Evolutionary conservation across 2,113 vertebrate species (phyloP).

Genomic region (Gallinago jamesoni): DNA sequence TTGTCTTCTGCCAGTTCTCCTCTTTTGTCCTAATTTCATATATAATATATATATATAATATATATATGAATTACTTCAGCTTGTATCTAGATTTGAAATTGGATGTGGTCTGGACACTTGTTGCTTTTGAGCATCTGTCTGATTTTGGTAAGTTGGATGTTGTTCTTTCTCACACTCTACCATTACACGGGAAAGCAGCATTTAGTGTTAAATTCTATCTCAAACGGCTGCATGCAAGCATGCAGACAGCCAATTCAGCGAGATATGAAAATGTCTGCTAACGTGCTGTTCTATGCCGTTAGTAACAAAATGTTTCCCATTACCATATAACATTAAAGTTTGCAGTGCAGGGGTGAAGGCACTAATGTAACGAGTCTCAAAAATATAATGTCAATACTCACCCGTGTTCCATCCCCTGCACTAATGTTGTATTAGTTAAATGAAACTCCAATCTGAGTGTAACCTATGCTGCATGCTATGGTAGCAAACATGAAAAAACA

Average conservation of each 20-base stretch:
- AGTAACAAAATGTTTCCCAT: background rate
- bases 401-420: background rate
- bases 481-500: background rate
- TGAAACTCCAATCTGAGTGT: background rate
- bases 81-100: background rate
- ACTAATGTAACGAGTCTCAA: background rate
- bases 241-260: background rate
- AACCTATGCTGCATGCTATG: background rate
- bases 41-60: background rate
- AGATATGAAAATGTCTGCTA: background rate
- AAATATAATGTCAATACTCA: background rate
- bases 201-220: background rate
- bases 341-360: background rate
- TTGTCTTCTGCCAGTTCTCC: background rate
- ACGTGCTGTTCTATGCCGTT: background rate
- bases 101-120: background rate
- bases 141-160: background rate
- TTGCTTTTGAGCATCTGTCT: background rate
- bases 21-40: background rate
- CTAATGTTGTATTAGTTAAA: background rate
- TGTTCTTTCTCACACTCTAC: background rate
- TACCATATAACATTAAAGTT: background rate
- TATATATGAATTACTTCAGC: background rate
- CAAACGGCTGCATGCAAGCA: background rate
- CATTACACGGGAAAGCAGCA: background rate